Base-by-base conservation (phyloP, 2,888 invertebrate genomes). In the Pristionchus arcanus region DNA sequence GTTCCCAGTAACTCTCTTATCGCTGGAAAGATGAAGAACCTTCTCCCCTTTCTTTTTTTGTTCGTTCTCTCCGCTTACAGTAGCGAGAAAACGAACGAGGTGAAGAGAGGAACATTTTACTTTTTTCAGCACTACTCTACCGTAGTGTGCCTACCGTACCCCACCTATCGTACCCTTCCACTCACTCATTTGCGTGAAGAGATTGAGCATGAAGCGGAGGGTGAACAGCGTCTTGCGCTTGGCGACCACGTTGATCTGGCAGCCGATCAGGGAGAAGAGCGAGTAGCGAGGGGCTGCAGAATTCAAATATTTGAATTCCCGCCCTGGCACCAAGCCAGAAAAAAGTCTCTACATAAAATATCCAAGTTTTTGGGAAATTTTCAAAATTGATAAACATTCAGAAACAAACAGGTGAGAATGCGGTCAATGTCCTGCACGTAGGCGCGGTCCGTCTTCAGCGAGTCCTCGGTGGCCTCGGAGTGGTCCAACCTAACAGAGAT, bases 171-270 rank as follows among this genome's bases (percentile, higher is more conserved):
- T 4, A 3, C 3, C 25, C n/a, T 31, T 28, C 28, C 42, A 81
- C 81, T 81, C n/a, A 81, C 81, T 81, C 81, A 81, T 81, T 53
- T 81, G 81, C n/a, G 81, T n/a, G 81, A 81, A 81, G 81, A 81
- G 81, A 9, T 81, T 81, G 49, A 81, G 81, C 42, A 81, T 81
- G 81, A 81, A 81, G n/a, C 81, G 81, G 0, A 49, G 25, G 28
- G 81, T 53, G 81, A 81, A 81, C n/a, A 81, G 49, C 28, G 37
- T n/a, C 81, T 81, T 81, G 81, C 81, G 81, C 49, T 81, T 81
- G 19, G 81, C 81, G 19, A 81, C 81, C n/a, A 81, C 81, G 49
- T 81, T 81, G 81, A 81, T 81, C 49, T 81, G 81, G 19, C 49
- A 42, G 28, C 49, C 49, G 28, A 81, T 28, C 34, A 81, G 81